Evolutionary conservation across 2,888 invertebrate species (phyloP).

Genomic region (Serrognathus titanus): DNA sequence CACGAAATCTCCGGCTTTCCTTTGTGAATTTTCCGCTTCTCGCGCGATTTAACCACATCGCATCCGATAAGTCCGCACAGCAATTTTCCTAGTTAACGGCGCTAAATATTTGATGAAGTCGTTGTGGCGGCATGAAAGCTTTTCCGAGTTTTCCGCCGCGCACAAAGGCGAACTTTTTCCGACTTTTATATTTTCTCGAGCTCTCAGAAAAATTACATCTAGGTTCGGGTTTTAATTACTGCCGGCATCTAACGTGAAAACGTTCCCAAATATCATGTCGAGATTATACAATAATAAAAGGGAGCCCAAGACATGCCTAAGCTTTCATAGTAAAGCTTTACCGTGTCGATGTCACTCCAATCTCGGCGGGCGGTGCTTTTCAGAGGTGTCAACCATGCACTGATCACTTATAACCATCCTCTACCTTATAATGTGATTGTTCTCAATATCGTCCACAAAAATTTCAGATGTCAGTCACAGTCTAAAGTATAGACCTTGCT

Average conservation of each 20-base stretch:
- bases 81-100: neutral
- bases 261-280: slow-evolving; percentile 1
- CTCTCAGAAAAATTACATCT: too few relatives aligned
- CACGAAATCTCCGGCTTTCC: slow-evolving; percentile 38
- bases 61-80: neutral
- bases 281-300: neutral
- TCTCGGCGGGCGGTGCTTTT: slow-evolving; percentile 42
- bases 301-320: slow-evolving; percentile 33
- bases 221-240: too few relatives aligned
- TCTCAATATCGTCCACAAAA: too few relatives aligned
- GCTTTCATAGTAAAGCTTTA: slow-evolving; percentile 41
- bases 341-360: slow-evolving; percentile 43
- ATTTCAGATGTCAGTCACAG: neutral
- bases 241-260: neutral
- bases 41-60: slow-evolving; percentile 25
- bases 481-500: slow-evolving; percentile 6
- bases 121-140: slow-evolving; percentile 8
- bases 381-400: slow-evolving; percentile 43
- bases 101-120: slow-evolving; percentile 3
- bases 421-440: neutral
- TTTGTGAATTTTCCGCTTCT: slow-evolving; percentile 31
- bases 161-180: slow-evolving; percentile 7
- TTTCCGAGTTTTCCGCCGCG: slow-evolving; percentile 10
- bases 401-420: slow-evolving; percentile 44
- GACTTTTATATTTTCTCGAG: slow-evolving; percentile 12